Conservation (phyloP, 2,113 vertebrate species). For the Gulo gulo region DNA sequence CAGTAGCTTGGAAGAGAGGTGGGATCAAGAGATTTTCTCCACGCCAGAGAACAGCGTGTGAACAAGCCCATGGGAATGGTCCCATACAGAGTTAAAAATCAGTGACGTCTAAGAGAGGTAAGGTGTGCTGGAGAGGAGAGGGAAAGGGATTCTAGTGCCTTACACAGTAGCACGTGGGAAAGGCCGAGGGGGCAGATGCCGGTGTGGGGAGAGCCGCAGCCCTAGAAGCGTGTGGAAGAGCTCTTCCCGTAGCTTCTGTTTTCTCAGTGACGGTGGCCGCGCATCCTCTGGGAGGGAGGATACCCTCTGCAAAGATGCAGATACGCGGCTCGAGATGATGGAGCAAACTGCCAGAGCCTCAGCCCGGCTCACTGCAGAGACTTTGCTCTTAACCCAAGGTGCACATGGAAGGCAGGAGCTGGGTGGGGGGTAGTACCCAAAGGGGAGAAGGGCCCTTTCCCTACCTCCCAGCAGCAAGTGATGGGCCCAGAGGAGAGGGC, state of each 20-base stretch:
- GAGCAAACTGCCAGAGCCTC: neutral
- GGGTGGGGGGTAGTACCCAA: accelerated
- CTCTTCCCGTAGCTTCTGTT: neutral
- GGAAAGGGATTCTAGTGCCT: too few species aligned
- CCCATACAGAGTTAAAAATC: neutral
- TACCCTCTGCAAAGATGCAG: neutral
- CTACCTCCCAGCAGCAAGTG: neutral
- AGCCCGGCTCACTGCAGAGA: neutral
- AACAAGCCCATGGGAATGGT: neutral
- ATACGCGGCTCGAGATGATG: neutral
- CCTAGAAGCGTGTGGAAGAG: neutral
- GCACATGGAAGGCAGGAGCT: neutral
- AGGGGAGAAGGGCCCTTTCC: neutral
- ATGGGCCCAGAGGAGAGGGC: neutral
- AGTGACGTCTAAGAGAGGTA: neutral
- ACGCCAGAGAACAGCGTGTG: neutral
- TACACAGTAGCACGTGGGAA: neutral
- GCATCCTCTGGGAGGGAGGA: neutral
- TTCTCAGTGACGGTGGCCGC: neutral
- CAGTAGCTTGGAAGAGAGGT: neutral
- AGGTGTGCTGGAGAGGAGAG: neutral
- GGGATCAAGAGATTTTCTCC: neutral
- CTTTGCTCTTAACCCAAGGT: neutral
- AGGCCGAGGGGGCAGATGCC: neutral
- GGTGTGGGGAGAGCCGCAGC: neutral